Percentiles rank a stretch among this genome's conserved stretches.
Conservation (phyloP, 2,113 vertebrate species). For the Oxygymnocypris stewartii region DNA sequence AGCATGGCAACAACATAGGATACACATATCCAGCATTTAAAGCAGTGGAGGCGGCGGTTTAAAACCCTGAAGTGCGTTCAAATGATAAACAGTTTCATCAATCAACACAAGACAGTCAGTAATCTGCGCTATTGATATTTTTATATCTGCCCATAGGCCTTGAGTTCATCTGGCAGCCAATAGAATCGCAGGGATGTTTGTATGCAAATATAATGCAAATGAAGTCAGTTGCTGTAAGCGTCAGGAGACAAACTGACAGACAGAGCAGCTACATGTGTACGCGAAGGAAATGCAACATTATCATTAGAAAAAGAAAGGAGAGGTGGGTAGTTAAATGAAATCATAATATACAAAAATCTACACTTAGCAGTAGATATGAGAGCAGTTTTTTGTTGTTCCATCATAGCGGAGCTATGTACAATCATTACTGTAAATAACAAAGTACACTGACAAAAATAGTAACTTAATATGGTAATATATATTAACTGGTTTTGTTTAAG, state of each 20-base stretch:
- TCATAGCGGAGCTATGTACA: background rate
- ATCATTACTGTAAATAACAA: background rate
- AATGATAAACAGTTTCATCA: background rate
- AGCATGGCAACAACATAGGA: background rate
- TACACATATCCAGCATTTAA: background rate
- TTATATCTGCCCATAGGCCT: background rate
- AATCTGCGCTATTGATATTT: background rate
- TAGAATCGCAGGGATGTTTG: background rate
- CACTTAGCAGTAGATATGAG: background rate
- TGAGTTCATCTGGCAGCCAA: background rate
- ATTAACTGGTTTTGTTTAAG: background rate
- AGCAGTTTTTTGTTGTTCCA: background rate
- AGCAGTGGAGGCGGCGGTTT: background rate
- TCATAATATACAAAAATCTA: background rate
- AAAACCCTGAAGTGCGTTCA: background rate
- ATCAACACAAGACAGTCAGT: background rate
- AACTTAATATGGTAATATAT: background rate
- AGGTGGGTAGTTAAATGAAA: background rate
- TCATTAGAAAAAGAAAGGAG: background rate
- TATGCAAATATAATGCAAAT: conserved; percentile 21
- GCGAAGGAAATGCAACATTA: background rate
- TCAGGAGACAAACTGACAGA: background rate
- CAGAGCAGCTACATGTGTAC: background rate
- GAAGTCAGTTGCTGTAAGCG: background rate
- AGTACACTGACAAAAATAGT: background rate